Evolutionary conservation across 2,888 invertebrate genomes (phyloP).

Genomic region (Epirrhoe tristata): DNA sequence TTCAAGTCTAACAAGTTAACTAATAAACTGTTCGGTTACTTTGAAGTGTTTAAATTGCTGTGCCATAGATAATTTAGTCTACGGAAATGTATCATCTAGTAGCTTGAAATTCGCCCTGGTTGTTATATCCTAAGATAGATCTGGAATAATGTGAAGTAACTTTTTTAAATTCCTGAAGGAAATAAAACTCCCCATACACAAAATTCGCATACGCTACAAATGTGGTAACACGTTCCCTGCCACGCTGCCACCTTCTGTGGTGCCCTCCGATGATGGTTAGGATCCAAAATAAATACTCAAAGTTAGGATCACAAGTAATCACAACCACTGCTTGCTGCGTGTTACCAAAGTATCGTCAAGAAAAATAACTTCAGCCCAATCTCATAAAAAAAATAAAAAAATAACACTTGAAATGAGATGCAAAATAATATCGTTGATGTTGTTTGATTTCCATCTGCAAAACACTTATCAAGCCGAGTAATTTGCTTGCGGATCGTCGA

Average conservation of each 20-base stretch:
- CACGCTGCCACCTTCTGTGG: too few species aligned
- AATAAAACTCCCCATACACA: too few species aligned
- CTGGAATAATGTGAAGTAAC: too few species aligned
- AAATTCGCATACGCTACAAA: too few species aligned
- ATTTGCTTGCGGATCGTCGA: constrained; percentile 25
- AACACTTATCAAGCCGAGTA: constrained; percentile 27
- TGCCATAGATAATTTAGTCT: not conserved
- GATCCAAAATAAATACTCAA: too few species aligned
- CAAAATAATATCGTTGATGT: constrained; percentile 29
- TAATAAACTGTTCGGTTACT: constrained; percentile 2
- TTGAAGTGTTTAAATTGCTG: not conserved
- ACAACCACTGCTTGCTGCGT: too few species aligned
- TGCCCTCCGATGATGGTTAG: too few species aligned
- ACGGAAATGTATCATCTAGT: not conserved
- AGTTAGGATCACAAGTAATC: too few species aligned
- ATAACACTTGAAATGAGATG: constrained; percentile 17
- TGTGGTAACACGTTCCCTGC: too few species aligned
- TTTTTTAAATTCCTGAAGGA: too few species aligned
- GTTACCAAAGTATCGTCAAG: not conserved
- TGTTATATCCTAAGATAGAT: too few species aligned
- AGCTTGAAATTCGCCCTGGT: too few species aligned
- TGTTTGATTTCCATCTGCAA: constrained; percentile 27
- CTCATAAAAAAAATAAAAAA: constrained; percentile 1
- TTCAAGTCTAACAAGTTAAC: constrained; percentile 17
- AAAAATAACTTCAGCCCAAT: not conserved